Base-by-base conservation (phyloP, 1,140 invertebrate genomes). In the Nephila pilipes region DNA sequence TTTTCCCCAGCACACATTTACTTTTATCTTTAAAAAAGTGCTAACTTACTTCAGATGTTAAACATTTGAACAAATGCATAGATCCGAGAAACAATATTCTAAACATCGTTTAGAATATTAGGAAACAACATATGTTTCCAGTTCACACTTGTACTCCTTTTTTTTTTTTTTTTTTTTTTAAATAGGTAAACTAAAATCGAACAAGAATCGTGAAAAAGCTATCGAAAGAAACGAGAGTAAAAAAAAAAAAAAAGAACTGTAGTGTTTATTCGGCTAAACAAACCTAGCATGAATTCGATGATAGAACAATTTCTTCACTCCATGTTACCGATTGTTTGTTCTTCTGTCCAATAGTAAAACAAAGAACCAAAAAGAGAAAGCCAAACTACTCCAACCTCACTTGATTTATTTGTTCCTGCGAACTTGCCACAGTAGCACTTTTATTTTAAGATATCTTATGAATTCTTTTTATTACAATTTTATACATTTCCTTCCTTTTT, bases 201-300 rank as follows among this genome's bases (percentile, higher is more conserved):
- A 55, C 18, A 81, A 81, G 36, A 5, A 3, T 54, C 36, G 46
- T 81, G 38, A 55, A 81, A 38, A 25, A 25, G 80, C 20, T 46
- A 46, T 55, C 22, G 80, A 81, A 81, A 46, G 46, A 46, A 46
- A 46, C 6, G 46, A 46, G 46, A 46, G 46, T 46, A 46, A 38
- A 4, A 81, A 38, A 69, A 75, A 65, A 32, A 80, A 80, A 80
- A 80, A 36, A 32, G n/a, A 46, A 8, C 14, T 81, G 38, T 54
- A 55, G 38, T 81, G 80, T 81, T 81, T 81, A 55, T 81, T 81
- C 80, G 80, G 46, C 80, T 81, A 55, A 58, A 58, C 55, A 85
- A 85, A 85, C 83, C 32, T 16, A 85, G 83, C 29, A 55, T 6
- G 83, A 85, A 85, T 12, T 58, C 29, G 69, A 75, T 36, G 83